These are phyloP conservation scores for Trissolcus japonicus DNA, from an alignment of 2,888 invertebrate genomes.

Conservation along the genomic window DNA sequence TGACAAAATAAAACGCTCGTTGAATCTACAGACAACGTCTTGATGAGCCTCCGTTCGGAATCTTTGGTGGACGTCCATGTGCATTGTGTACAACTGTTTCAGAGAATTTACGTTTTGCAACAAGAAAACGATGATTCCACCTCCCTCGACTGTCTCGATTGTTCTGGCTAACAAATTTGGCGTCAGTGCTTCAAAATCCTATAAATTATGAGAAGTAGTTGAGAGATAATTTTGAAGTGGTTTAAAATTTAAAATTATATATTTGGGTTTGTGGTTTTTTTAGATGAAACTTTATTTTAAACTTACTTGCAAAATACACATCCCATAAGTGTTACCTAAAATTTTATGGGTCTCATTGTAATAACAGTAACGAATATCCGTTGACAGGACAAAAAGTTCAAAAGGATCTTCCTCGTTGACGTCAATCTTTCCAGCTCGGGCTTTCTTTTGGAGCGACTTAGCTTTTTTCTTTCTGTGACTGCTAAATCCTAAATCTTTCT, in stretches of 20 bases:
- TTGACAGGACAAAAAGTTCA: conserved; percentile 96
- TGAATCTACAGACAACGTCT: conserved; percentile 53
- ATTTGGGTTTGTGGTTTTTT: not conserved
- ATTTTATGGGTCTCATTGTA: conserved; percentile 98
- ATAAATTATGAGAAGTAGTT: conserved; percentile 50
- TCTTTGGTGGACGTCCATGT: conserved; percentile 98
- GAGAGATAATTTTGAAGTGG: not conserved
- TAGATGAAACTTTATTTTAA: not conserved
- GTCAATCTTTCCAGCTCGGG: conserved; percentile 90
- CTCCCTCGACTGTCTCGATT: conserved; percentile 98
- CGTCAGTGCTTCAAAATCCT: conserved; percentile 98
- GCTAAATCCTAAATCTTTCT: conserved; percentile 82
- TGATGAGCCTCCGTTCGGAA: conserved; percentile 96
- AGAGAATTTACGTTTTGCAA: conserved; percentile 91
- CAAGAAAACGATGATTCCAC: conserved; percentile 93
- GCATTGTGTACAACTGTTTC: conserved; percentile 95
- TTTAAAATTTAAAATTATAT: not conserved
- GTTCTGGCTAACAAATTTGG: conserved; percentile 97
- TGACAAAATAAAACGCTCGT: conserved; percentile 93
- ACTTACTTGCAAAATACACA: conserved; percentile 92
- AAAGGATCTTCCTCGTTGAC: conserved; percentile 97
- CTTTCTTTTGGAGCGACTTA: conserved; percentile 88
- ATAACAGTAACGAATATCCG: conserved; percentile 97
- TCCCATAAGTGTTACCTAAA: conserved; percentile 97
- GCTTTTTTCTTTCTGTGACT: conserved; percentile 95